A percentile compares a stretch with the other conserved stretches of the same genome.
Conservation (phyloP, 1,140 invertebrate genomes). For the Amphibalanus amphitrite region DNA sequence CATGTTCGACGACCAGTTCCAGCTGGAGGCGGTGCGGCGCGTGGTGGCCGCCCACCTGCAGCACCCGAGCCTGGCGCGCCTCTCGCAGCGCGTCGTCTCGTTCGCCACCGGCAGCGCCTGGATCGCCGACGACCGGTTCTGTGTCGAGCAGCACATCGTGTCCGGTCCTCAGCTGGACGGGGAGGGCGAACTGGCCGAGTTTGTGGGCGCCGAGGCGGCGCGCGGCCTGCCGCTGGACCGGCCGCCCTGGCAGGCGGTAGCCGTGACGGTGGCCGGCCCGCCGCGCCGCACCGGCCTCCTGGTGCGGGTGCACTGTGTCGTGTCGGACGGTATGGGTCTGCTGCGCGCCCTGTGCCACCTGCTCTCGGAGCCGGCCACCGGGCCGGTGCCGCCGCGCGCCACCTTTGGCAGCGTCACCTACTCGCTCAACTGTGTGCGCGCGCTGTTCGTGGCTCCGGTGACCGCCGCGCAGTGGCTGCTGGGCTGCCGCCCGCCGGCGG, state of each 20-base stretch:
- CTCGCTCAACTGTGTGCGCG: slow-evolving; percentile 28
- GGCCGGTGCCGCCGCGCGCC: slow-evolving; percentile 24
- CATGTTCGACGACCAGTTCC: slow-evolving; percentile 31
- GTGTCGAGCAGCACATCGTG: slow-evolving; percentile 35
- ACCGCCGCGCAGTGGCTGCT: slow-evolving; percentile 33
- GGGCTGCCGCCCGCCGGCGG: slow-evolving; percentile 14
- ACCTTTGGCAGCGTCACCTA: slow-evolving; percentile 30
- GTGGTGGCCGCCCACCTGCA: slow-evolving; percentile 32
- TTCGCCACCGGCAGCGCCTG: slow-evolving; percentile 33
- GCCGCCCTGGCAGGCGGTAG: slow-evolving; percentile 38
- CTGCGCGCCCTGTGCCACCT: slow-evolving; percentile 32
- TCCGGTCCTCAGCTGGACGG: slow-evolving; percentile 24
- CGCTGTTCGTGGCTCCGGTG: slow-evolving; percentile 34
- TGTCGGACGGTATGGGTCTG: slow-evolving; percentile 38
- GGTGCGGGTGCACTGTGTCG: slow-evolving; percentile 35
- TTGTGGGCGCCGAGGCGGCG: slow-evolving; percentile 28
- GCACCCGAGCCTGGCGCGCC: slow-evolving; percentile 19
- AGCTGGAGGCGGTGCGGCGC: slow-evolving; percentile 27
- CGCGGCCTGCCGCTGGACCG: slow-evolving; percentile 27
- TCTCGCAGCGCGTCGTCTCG: slow-evolving; percentile 18
- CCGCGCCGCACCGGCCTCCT: slow-evolving; percentile 29
- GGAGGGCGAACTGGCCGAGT: slow-evolving; percentile 27
- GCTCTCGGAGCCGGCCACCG: slow-evolving; percentile 30
- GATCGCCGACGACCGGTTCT: slow-evolving; percentile 32
- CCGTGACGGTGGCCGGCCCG: slow-evolving; percentile 29